phyloP scores from a whole-genome alignment of 2,888 invertebrate genomes.

The Lepidocyrtoides sp. region DNA sequence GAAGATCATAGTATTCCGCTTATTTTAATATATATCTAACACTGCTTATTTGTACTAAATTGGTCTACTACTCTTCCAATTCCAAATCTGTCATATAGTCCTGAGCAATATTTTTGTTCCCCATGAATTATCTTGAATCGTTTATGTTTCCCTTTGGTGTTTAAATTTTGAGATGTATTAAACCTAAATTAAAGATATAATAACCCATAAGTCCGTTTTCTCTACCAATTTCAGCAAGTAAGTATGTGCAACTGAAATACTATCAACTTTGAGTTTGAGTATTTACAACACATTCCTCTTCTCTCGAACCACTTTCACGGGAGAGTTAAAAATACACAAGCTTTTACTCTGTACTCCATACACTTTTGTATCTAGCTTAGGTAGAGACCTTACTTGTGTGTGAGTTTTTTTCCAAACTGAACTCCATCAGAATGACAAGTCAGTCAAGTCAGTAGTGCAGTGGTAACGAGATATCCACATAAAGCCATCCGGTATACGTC shows the following conservation, averaged over 20 bases:
- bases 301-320: not conserved
- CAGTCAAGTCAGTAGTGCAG: not conserved
- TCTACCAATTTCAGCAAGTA: not conserved
- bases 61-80: too few relatives aligned
- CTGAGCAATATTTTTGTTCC: not conserved
- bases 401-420: not conserved
- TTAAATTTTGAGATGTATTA: not conserved
- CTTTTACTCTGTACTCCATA: not conserved
- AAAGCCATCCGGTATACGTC: not conserved
- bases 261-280: not conserved
- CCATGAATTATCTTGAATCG: not conserved
- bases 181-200: not conserved
- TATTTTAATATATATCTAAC: too few relatives aligned
- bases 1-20: too few relatives aligned
- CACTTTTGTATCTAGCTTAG: not conserved
- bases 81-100: too few relatives aligned
- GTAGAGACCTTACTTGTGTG: too few relatives aligned
- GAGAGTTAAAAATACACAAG: not conserved
- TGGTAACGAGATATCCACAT: slow-evolving; percentile 5
- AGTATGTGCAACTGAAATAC: not conserved
- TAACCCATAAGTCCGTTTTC: not conserved
- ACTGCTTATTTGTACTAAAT: too few relatives aligned
- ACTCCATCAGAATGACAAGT: slow-evolving; percentile 27
- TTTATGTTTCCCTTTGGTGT: not conserved
- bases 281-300: not conserved